phyloP scores from a whole-genome alignment of 2,113 vertebrate species.

The Hipposideros armiger region DNA sequence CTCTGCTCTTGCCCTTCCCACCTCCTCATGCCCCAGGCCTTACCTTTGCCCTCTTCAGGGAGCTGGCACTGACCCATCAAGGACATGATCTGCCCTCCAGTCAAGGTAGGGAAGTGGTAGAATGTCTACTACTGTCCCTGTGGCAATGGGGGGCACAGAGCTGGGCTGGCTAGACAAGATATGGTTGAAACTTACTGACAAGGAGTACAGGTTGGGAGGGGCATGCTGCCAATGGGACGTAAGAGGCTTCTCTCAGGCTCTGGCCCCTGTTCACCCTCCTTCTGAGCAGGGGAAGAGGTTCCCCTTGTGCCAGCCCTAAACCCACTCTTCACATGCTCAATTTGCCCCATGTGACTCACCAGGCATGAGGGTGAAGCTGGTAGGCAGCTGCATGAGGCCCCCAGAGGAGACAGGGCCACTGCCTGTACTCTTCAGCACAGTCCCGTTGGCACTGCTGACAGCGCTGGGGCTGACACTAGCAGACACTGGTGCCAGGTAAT shows the following conservation, averaged over 20 bases:
- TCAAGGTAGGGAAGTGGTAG: constrained; percentile 89
- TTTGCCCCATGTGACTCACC: constrained; percentile 88
- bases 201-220: constrained; percentile 89
- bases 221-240: constrained; percentile 86
- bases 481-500: constrained; percentile 97
- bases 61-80: constrained; percentile 88
- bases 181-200: constrained; percentile 90
- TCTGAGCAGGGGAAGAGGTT: constrained; percentile 21
- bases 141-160: constrained; percentile 81
- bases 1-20: neutral
- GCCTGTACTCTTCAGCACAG: constrained; percentile 95
- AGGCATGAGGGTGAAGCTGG: constrained; percentile 98
- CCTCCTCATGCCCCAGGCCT: neutral
- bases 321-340: constrained; percentile 64
- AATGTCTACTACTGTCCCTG: constrained; percentile 91
- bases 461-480: constrained; percentile 91
- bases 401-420: constrained; percentile 89
- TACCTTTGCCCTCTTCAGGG: constrained; percentile 10
- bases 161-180: constrained; percentile 87
- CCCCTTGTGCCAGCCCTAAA: constrained; percentile 40
- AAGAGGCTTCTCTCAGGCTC: constrained; percentile 68
- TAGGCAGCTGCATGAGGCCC: constrained; percentile 96
- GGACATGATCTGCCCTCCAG: constrained; percentile 84
- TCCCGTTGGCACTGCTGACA: constrained; percentile 95
- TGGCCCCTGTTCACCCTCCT: neutral